These are phyloP conservation scores for Cervus canadensis DNA, from an alignment of 2,113 vertebrate species.

Conservation along the genomic window DNA sequence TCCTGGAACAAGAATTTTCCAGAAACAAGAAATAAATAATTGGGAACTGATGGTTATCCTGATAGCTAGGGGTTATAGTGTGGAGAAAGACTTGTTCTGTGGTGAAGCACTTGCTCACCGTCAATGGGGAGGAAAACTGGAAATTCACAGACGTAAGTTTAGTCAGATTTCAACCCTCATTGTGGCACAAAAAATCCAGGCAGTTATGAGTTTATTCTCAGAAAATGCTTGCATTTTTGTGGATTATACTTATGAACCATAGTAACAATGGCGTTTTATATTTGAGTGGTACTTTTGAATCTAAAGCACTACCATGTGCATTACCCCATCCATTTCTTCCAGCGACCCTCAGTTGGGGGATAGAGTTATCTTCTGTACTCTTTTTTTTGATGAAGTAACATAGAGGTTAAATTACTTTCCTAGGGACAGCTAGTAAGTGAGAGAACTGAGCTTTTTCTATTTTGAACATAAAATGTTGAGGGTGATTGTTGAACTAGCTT, in stretches of 20 bases:
- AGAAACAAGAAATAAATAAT: not conserved
- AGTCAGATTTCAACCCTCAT: not conserved
- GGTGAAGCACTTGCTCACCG: not conserved
- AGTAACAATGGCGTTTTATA: not conserved
- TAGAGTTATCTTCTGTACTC: no score
- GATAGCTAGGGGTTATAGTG: not conserved
- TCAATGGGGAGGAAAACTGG: not conserved
- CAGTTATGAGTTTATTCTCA: not conserved
- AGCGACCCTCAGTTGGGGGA: not conserved
- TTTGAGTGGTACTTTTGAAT: not conserved
- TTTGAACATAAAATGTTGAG: not conserved
- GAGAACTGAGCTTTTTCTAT: not conserved
- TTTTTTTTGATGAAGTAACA: not conserved
- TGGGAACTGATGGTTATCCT: not conserved
- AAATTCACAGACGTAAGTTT: not conserved
- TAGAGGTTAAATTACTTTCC: not conserved
- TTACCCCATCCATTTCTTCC: not conserved
- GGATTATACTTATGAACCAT: not conserved
- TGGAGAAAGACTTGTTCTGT: not conserved
- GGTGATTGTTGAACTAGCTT: not conserved
- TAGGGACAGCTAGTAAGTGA: not conserved
- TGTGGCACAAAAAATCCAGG: not conserved
- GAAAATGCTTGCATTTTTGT: not conserved
- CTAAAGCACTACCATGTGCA: not conserved
- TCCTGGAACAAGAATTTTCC: not conserved